A percentile compares a stretch with the other conserved stretches of the same genome.
These are phyloP conservation scores for Rhinopithecus roxellana DNA, from an alignment of 2,113 vertebrate genomes.

Conservation along the genomic window DNA sequence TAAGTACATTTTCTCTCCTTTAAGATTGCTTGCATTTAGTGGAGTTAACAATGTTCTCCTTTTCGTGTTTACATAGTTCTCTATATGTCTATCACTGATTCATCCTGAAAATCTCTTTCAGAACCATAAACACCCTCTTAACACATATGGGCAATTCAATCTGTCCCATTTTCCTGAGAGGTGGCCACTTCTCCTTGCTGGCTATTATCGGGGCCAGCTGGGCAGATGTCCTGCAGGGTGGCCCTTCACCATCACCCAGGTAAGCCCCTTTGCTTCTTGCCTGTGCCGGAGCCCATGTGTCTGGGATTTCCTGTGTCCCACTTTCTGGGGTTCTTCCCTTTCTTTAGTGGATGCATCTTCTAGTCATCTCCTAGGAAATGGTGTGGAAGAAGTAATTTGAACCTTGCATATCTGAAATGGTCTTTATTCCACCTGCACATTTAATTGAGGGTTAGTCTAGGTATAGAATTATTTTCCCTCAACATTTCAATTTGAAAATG, in stretches of 20 bases:
- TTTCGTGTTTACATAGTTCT: neutral
- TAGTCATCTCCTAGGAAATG: neutral
- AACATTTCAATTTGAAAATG: neutral
- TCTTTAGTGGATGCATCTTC: neutral
- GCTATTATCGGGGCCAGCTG: neutral
- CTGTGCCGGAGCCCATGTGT: neutral
- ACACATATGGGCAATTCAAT: neutral
- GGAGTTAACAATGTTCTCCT: neutral
- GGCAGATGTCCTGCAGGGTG: no score
- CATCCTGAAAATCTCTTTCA: neutral
- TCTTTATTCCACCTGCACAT: neutral
- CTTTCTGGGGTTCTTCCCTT: neutral
- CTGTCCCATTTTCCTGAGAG: neutral
- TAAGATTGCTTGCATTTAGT: neutral
- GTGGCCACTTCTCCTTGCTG: neutral
- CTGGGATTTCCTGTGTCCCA: neutral
- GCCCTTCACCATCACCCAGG: neutral
- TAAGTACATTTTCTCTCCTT: neutral
- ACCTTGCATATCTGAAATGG: neutral
- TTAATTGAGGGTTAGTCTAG: neutral
- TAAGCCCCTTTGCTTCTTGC: neutral
- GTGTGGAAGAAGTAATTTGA: neutral
- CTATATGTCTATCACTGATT: neutral
- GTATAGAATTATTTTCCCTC: neutral
- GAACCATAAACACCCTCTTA: neutral